These are phyloP conservation scores for Sarotherodon lohbergeri DNA, from an alignment of 2,113 vertebrate species.

Conservation along the genomic window DNA sequence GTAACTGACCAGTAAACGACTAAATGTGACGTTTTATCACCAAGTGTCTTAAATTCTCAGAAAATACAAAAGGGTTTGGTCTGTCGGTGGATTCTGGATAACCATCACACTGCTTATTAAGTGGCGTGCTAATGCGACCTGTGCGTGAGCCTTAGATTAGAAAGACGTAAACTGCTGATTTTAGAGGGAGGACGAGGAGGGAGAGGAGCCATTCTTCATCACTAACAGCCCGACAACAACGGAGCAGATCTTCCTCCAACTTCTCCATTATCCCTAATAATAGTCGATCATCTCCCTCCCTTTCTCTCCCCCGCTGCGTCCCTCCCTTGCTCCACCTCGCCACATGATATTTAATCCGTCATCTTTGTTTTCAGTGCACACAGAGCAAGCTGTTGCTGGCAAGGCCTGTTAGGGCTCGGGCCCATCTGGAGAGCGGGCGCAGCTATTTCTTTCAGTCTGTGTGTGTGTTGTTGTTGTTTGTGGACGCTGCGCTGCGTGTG, in stretches of 20 bases:
- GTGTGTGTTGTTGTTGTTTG: not conserved
- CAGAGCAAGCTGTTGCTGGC: conserved; percentile 84
- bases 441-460: not conserved
- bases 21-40: not conserved
- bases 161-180: not conserved
- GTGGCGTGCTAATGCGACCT: not conserved
- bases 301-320: conserved; percentile 38
- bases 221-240: conserved; percentile 36
- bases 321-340: conserved; percentile 50
- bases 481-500: not conserved
- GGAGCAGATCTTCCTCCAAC: conserved; percentile 25
- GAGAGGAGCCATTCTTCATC: conserved; percentile 17
- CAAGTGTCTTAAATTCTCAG: not conserved
- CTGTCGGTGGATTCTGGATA: not conserved
- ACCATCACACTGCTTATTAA: not conserved
- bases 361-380: conserved; percentile 92
- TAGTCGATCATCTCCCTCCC: conserved; percentile 27
- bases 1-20: not conserved
- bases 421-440: conserved; percentile 84
- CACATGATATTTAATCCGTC: conserved; percentile 89
- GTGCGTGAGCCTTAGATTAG: not conserved
- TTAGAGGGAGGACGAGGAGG: conserved; percentile 5
- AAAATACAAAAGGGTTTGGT: not conserved
- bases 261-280: conserved; percentile 50
- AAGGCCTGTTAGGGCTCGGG: conserved; percentile 64